Percentiles rank a stretch among this genome's conserved stretches.
phyloP scores from a whole-genome alignment of 2,797 vertebrate species.

The Neomorphus geoffroyi region DNA sequence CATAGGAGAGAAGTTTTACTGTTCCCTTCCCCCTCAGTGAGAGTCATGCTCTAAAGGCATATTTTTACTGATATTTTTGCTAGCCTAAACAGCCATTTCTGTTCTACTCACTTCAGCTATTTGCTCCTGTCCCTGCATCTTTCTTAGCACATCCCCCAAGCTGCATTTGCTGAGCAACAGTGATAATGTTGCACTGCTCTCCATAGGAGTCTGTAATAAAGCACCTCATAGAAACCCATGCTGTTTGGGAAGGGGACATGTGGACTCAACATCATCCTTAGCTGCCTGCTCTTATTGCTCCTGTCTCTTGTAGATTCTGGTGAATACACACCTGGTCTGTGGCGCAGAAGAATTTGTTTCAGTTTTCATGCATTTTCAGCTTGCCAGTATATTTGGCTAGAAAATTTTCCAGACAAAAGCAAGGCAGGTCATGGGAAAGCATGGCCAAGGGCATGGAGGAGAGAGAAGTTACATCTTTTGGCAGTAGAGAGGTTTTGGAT shows the following conservation, averaged over 20 bases:
- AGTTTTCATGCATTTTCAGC: not conserved
- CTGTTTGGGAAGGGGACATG: not conserved
- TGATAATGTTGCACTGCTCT: too few species aligned
- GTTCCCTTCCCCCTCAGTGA: not conserved
- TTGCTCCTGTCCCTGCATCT: not conserved
- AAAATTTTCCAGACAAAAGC: not conserved
- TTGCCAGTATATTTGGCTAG: not conserved
- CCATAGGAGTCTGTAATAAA: too few species aligned
- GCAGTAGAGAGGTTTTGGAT: not conserved
- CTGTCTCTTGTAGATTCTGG: not conserved
- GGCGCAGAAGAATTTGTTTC: not conserved
- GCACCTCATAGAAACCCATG: not conserved
- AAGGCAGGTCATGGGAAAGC: not conserved
- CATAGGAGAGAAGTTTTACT: not conserved
- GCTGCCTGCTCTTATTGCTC: not conserved
- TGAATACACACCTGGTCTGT: not conserved
- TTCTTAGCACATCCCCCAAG: not conserved
- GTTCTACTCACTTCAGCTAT: not conserved
- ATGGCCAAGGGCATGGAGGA: not conserved
- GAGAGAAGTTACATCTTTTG: not conserved
- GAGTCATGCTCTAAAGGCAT: not conserved
- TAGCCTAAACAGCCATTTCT: not conserved
- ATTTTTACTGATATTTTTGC: not conserved
- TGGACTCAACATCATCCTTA: not conserved
- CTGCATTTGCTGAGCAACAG: not conserved